Percentiles rank a stretch among this genome's conserved stretches.
phyloP scores from a whole-genome alignment of 2,888 invertebrate genomes.

The Tetheella fluctuosa region DNA sequence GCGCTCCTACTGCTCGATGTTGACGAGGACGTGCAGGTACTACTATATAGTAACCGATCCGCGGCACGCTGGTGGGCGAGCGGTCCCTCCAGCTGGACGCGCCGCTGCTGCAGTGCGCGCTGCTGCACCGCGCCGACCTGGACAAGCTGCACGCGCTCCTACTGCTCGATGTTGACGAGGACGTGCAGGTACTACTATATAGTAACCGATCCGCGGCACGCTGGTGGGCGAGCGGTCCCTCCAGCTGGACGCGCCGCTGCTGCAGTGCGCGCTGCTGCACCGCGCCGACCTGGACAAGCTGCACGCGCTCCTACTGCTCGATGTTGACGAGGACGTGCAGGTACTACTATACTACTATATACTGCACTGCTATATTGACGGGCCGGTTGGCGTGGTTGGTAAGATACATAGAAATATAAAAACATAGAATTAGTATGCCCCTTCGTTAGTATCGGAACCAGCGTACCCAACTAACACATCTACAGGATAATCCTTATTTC shows the following conservation, averaged over 20 bases:
- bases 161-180: slow-evolving; percentile 87
- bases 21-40: slow-evolving; percentile 86
- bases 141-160: slow-evolving; percentile 92
- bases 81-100: slow-evolving; percentile 84
- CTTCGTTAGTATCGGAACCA: too few relatives aligned
- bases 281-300: slow-evolving; percentile 89
- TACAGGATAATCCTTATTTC: too few relatives aligned
- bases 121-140: slow-evolving; percentile 88
- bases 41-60: slow-evolving; percentile 91
- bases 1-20: slow-evolving; percentile 90
- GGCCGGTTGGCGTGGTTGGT: too few relatives aligned
- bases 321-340: slow-evolving; percentile 86
- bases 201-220: slow-evolving; percentile 95
- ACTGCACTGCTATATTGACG: too few relatives aligned
- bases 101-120: slow-evolving; percentile 89
- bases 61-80: slow-evolving; percentile 87
- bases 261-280: slow-evolving; percentile 90
- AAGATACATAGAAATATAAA: too few relatives aligned
- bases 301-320: slow-evolving; percentile 90
- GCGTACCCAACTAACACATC: too few relatives aligned
- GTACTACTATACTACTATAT: too few relatives aligned
- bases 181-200: slow-evolving; percentile 83
- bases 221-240: slow-evolving; percentile 80
- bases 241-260: slow-evolving; percentile 86
- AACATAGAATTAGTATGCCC: too few relatives aligned